phyloP scores from a whole-genome alignment of 2,797 vertebrate species.

The Myotis vivesi region DNA sequence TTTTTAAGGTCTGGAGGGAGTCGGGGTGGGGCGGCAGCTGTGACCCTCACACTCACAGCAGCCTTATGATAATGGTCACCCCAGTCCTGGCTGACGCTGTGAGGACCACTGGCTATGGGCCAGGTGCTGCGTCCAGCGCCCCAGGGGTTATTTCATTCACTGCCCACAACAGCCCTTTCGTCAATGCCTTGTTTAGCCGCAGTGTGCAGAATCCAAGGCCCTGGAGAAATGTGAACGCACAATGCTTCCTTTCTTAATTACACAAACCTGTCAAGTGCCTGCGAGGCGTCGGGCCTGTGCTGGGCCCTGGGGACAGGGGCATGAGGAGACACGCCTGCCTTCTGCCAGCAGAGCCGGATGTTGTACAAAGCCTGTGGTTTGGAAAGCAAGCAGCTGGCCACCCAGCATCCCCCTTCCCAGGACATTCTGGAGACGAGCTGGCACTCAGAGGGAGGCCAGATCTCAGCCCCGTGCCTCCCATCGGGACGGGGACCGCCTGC shows the following conservation, averaged over 20 bases:
- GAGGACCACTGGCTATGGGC: rapidly evolving
- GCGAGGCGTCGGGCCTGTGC: neutral
- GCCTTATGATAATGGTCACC: neutral
- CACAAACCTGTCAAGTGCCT: neutral
- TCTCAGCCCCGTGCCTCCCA: neutral
- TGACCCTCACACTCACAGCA: neutral
- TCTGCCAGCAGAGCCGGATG: neutral
- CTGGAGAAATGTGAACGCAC: neutral
- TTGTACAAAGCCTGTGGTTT: neutral
- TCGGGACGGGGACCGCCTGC: neutral
- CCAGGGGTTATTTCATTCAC: rapidly evolving
- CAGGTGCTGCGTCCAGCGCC: rapidly evolving
- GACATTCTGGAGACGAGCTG: neutral
- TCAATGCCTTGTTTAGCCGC: neutral
- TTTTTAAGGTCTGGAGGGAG: neutral
- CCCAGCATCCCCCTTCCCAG: neutral
- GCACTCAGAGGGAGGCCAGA: too few species aligned
- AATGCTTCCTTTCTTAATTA: neutral
- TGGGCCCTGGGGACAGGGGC: neutral
- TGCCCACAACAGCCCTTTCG: neutral
- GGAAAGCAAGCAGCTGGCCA: neutral
- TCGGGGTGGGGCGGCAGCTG: neutral
- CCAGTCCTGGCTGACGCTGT: neutral
- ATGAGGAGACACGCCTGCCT: neutral
- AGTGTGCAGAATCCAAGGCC: neutral